Conservation (phyloP, 2,113 vertebrate species). For the Hyperoodon ampullatus region DNA sequence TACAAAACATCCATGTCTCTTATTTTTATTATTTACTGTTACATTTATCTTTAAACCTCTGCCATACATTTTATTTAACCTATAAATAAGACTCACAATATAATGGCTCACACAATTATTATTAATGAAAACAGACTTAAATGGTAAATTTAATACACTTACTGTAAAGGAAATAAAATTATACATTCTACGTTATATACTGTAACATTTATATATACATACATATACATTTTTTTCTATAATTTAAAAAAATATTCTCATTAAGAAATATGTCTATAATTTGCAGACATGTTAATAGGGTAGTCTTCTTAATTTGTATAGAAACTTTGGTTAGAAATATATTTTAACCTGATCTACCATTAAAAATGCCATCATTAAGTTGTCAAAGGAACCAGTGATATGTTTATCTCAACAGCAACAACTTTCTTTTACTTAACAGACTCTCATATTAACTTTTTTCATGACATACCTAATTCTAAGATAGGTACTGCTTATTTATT, state of each 20-base stretch:
- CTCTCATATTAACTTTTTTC: not conserved
- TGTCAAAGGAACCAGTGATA: not conserved
- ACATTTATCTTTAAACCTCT: slow-evolving; percentile 20
- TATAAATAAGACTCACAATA: not conserved
- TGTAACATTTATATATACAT: not conserved
- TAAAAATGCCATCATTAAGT: not conserved
- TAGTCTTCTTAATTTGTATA: not conserved
- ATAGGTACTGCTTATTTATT: not conserved
- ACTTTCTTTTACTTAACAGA: not conserved
- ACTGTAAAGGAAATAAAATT: slow-evolving; percentile 38
- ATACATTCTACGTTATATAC: not conserved
- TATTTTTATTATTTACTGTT: slow-evolving; percentile 6
- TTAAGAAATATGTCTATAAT: not conserved
- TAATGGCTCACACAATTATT: not conserved
- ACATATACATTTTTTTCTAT: not conserved
- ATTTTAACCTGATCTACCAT: slow-evolving; percentile 1
- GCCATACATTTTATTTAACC: slow-evolving; percentile 21
- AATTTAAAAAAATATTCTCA: not conserved
- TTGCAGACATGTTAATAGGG: not conserved
- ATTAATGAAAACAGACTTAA: not conserved
- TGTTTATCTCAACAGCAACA: not conserved
- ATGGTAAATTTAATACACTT: slow-evolving; percentile 1
- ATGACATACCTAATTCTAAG: not conserved
- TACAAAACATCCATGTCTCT: not conserved
- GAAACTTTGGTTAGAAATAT: not conserved